Conservation (phyloP, 2,797 vertebrate species). For the Mus spretus region DNA sequence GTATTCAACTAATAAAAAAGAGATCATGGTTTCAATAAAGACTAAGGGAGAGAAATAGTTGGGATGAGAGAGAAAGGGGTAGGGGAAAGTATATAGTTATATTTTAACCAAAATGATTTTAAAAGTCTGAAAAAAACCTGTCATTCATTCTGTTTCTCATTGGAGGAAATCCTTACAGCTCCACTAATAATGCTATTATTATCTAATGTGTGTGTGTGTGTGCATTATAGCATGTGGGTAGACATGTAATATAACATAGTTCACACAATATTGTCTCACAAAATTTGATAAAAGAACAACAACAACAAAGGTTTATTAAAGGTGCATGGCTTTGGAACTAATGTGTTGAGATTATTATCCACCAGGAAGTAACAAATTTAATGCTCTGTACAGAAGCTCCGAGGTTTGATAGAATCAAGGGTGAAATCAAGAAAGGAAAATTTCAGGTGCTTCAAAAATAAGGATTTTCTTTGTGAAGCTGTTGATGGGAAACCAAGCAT, state of each 20-base stretch:
- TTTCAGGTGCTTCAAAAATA: fast-evolving
- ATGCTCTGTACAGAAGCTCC: neutral
- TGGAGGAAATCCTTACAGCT: neutral
- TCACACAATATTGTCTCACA: neutral
- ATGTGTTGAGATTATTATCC: neutral
- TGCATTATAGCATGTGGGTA: neutral
- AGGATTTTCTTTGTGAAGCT: neutral
- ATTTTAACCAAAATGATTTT: neutral
- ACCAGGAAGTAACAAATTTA: neutral
- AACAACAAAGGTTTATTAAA: neutral
- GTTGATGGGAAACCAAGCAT: neutral
- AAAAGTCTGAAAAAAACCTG: neutral
- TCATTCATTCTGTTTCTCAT: neutral
- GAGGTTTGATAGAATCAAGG: neutral
- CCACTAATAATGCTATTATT: neutral
- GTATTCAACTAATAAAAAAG: neutral
- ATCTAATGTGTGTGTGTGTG: too few species aligned
- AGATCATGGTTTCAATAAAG: neutral
- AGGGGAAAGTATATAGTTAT: neutral
- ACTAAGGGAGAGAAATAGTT: neutral
- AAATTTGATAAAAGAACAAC: neutral
- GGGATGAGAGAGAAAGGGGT: neutral
- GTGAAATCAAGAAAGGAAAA: neutral
- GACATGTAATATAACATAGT: neutral
- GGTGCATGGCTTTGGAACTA: neutral